Percentiles rank a stretch among this genome's conserved stretches.
Evolutionary conservation across 2,888 invertebrate genomes (phyloP).

Genomic region (Cephalotes varians): DNA sequence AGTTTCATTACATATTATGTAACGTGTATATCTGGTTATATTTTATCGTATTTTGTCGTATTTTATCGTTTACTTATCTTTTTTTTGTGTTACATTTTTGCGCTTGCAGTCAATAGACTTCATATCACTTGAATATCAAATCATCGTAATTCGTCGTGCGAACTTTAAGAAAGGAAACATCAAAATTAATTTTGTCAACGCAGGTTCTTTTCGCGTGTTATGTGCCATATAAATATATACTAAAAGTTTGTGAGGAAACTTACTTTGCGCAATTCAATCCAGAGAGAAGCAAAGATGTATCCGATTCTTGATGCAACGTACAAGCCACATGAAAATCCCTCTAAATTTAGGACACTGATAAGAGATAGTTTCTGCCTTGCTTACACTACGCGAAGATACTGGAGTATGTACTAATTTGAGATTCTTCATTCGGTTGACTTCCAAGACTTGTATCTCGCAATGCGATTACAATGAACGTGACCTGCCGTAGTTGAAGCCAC

Average conservation of each 20-base stretch:
- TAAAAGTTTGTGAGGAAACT: too few species aligned
- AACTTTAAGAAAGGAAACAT: background rate
- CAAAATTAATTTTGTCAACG: background rate
- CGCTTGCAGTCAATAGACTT: background rate
- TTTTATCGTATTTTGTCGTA: background rate
- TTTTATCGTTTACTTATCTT: background rate
- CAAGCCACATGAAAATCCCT: background rate
- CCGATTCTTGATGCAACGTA: background rate
- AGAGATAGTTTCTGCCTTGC: slow-evolving; percentile 7
- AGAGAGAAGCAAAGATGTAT: background rate
- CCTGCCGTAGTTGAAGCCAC: background rate
- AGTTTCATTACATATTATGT: background rate
- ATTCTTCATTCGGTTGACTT: slow-evolving; percentile 16
- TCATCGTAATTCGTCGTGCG: background rate
- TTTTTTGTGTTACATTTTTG: background rate
- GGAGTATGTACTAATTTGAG: slow-evolving; percentile 11
- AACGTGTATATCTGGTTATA: background rate
- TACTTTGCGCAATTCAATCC: background rate
- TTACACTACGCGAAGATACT: background rate
- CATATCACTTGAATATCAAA: background rate
- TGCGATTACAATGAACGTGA: slow-evolving; percentile 8
- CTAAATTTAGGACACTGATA: slow-evolving; percentile 22
- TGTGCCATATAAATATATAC: background rate
- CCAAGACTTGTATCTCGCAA: slow-evolving; percentile 1
- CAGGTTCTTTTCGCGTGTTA: background rate